phyloP scores from a whole-genome alignment of 2,888 invertebrate genomes.

The Latrodectus hesperus region DNA sequence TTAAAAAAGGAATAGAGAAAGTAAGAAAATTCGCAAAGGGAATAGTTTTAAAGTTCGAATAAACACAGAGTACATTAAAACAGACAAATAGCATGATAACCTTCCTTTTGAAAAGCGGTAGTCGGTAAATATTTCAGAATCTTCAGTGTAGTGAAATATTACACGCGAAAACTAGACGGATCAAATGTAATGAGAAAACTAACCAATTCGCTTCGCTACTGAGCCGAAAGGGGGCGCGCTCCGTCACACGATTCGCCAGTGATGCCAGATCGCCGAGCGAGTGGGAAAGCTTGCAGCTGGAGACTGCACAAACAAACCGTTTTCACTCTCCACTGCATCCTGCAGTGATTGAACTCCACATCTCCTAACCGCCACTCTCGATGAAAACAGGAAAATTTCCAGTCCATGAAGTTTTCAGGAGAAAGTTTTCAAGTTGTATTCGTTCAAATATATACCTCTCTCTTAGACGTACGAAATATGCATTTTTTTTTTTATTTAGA shows the following conservation, averaged over 20 bases:
- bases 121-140: slow-evolving; percentile 64
- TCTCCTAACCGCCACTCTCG: slow-evolving; percentile 6
- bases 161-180: slow-evolving; percentile 39
- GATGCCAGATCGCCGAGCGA: slow-evolving; percentile 42
- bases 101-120: slow-evolving; percentile 45
- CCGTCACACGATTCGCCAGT: slow-evolving; percentile 51
- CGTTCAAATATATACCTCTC: neutral
- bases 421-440: slow-evolving; percentile 17
- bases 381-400: slow-evolving; percentile 51
- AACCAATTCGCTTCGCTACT: slow-evolving; percentile 32
- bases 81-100: slow-evolving; percentile 32
- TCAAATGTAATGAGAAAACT: slow-evolving; percentile 50
- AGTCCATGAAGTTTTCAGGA: slow-evolving; percentile 26
- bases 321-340: slow-evolving; percentile 64
- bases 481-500: neutral
- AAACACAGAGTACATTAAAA: slow-evolving; percentile 49
- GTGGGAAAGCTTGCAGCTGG: slow-evolving; percentile 46
- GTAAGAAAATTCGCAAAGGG: slow-evolving; percentile 21
- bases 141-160: slow-evolving; percentile 18
- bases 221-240: slow-evolving; percentile 53
- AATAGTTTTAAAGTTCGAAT: slow-evolving; percentile 22
- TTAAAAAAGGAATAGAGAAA: no score
- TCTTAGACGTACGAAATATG: neutral
- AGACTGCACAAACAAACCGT: slow-evolving; percentile 52
- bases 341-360: slow-evolving; percentile 52